Evolutionary conservation across 1,140 invertebrate genomes (phyloP).

Genomic region (Helicoverpa zea): DNA sequence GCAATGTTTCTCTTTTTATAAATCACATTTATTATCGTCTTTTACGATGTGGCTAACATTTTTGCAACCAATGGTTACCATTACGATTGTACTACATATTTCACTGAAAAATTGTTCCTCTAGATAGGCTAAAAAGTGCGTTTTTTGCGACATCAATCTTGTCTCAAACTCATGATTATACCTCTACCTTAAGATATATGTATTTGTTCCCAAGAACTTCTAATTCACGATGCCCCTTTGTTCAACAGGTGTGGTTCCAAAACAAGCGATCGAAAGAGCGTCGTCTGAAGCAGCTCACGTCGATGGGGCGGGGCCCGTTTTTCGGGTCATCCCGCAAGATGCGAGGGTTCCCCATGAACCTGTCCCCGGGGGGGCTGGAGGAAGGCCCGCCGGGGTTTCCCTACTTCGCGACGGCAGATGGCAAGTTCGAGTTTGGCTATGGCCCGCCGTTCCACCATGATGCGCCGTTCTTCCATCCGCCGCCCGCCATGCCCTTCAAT

Average conservation of each 20-base stretch:
- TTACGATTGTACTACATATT: no score
- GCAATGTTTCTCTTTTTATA: neutral
- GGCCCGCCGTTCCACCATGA: slow-evolving; percentile 95
- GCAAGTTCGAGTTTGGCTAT: slow-evolving; percentile 96
- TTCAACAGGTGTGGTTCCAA: slow-evolving; percentile 98
- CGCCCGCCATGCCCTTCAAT: slow-evolving; percentile 91
- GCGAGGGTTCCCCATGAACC: slow-evolving; percentile 95
- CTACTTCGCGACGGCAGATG: slow-evolving; percentile 93
- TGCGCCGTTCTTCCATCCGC: slow-evolving; percentile 93
- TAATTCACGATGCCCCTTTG: neutral
- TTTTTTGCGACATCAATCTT: neutral
- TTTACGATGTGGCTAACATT: slow-evolving; percentile 29
- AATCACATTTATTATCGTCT: slow-evolving; percentile 27
- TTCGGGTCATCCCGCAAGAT: slow-evolving; percentile 96
- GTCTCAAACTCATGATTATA: neutral
- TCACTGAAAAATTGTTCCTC: no score
- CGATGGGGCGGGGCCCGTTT: slow-evolving; percentile 96
- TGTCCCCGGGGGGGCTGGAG: slow-evolving; percentile 94
- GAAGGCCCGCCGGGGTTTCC: slow-evolving; percentile 94
- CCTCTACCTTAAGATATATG: neutral
- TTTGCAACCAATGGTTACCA: no score
- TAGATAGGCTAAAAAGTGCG: no score
- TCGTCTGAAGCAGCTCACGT: slow-evolving; percentile 96
- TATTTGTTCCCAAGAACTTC: neutral
- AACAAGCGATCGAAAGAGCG: slow-evolving; percentile 99